Percentiles rank a stretch among this genome's conserved stretches.
phyloP scores from a whole-genome alignment of 2,888 invertebrate genomes.

The Noctua janthe region DNA sequence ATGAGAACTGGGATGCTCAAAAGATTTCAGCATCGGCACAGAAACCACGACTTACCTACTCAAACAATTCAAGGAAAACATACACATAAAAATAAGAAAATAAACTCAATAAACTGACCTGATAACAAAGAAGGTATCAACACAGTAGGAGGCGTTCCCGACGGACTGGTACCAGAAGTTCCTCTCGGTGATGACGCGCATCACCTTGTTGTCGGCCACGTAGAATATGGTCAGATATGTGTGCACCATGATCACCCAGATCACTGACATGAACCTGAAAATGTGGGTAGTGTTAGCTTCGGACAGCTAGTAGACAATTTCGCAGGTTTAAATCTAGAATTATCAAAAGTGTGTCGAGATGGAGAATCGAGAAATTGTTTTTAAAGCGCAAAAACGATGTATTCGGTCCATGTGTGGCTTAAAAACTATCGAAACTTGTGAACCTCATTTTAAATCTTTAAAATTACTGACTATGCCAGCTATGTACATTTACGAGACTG shows the following conservation, averaged over 20 bases:
- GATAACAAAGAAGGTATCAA: conserved; percentile 96
- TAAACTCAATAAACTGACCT: conserved; percentile 87
- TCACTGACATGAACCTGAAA: conserved; percentile 92
- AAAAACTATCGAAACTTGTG: no score
- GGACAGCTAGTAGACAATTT: neutral
- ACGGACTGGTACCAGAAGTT: conserved; percentile 95
- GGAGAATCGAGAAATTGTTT: no score
- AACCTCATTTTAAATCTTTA: no score
- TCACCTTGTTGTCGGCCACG: conserved; percentile 93
- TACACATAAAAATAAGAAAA: neutral
- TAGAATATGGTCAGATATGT: conserved; percentile 95
- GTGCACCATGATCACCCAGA: conserved; percentile 96
- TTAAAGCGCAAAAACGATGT: no score
- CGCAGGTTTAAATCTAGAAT: no score
- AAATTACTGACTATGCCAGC: no score
- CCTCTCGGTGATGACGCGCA: conserved; percentile 93
- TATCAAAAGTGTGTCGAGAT: no score
- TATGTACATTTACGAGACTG: no score
- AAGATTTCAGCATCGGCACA: no score
- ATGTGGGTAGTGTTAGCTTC: conserved; percentile 10
- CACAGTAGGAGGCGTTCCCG: conserved; percentile 96
- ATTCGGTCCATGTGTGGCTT: no score
- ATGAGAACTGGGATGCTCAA: no score
- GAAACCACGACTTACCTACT: neutral
- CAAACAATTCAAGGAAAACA: neutral